Conservation (phyloP, 2,888 invertebrate species). For the Meiosimyza platycephala region DNA sequence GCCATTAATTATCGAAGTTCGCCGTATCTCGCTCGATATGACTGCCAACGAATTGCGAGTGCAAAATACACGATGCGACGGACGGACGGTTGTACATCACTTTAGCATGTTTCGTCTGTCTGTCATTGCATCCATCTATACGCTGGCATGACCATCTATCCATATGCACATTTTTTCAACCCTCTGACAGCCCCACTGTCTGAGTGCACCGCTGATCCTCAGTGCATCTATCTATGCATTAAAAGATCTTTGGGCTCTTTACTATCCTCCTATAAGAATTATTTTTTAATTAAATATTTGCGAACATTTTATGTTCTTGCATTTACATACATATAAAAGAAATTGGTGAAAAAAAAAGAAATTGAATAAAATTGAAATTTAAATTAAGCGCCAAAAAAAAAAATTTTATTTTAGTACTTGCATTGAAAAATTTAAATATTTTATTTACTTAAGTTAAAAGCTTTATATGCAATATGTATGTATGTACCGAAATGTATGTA, state of each 20-base stretch:
- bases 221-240: neutral
- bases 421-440: neutral
- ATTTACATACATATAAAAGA: neutral
- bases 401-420: too few species aligned
- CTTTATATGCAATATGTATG: too few species aligned
- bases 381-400: too few species aligned
- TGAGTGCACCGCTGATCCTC: neutral
- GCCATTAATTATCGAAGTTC: conserved; percentile 33
- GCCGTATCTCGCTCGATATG: conserved; percentile 33
- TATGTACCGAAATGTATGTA: too few species aligned
- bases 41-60: neutral
- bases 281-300: conserved; percentile 31
- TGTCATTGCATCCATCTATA: conserved; percentile 28
- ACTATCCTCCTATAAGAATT: conserved; percentile 10
- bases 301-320: conserved; percentile 26
- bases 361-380: too few species aligned
- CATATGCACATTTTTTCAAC: neutral
- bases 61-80: conserved; percentile 4
- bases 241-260: neutral
- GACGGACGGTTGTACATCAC: conserved; percentile 10
- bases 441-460: neutral
- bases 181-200: neutral
- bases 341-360: too few species aligned
- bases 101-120: conserved; percentile 22
- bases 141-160: conserved; percentile 29